Base-by-base conservation (phyloP, 2,888 invertebrate species). In the Emmelina monodactyla region DNA sequence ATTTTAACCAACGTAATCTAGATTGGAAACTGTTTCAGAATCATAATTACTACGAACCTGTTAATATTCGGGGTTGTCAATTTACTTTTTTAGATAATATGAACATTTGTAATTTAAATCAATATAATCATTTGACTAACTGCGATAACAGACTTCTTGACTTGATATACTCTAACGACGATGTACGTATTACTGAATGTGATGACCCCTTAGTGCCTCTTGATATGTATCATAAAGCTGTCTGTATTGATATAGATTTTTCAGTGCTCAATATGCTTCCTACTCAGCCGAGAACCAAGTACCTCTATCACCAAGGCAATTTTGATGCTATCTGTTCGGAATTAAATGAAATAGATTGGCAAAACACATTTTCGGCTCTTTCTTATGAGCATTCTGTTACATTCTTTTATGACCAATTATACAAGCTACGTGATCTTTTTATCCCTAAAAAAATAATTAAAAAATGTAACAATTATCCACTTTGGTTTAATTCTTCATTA, bases 261-360 rank as follows among this genome's bases (percentile, higher is more conserved):
- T 14, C 14, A 4, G 30, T 31, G 25, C 25, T n/a, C 9, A 9
- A 9, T 3, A 10, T n/a, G 25, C 25, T 25, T 25, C 25, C n/a
- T 25, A 25, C n/a, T 10, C 9, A 25, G n/a, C 11, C 25, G 6
- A 9, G 25, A n/a, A 25, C 25, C n/a, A 25, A n/a, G 3, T 25
- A 25, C 25, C n/a, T 25, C 9, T 35, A 16, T 14, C 14, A 31
- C 10, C 35, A 22, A 11, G 35, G 14, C 9, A 31, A 35, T 14
- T 35, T 31, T 11, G 9, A 5, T 22, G 2, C 22, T 15, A 22
- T 31, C 3, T 15, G 4, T 2, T 14, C 30, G 2, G 12, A 22
- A n/a, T 12, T 35, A 3, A 12, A 35, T 31, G 14, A 35, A 10
- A 35, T 22, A 11, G 15, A 35, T 5, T 35, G 35, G 35, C 2